Evolutionary conservation across 2,797 vertebrate genomes (phyloP).

Genomic region (Cuniculus paca): DNA sequence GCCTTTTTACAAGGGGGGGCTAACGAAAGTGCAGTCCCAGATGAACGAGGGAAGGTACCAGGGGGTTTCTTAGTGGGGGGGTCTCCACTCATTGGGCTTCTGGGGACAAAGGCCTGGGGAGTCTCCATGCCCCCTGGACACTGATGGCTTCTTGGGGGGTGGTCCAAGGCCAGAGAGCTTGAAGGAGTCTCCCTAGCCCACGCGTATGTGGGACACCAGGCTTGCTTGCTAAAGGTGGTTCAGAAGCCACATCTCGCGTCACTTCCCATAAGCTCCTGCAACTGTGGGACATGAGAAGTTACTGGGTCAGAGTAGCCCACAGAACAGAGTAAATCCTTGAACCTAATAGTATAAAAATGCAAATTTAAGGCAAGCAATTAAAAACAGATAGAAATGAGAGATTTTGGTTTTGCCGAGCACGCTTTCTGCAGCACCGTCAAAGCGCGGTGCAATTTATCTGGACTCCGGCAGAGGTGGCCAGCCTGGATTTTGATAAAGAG

Average conservation of each 20-base stretch:
- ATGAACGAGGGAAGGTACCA: neutral
- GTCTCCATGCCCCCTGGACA: neutral
- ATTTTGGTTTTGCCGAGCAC: constrained; percentile 86
- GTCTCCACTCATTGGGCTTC: neutral
- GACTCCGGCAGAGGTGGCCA: constrained; percentile 88
- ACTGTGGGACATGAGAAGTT: constrained; percentile 52
- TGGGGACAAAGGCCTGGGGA: neutral
- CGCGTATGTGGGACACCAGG: constrained; percentile 67
- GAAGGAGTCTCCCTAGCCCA: neutral
- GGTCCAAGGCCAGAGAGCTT: constrained; percentile 61
- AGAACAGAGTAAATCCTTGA: constrained; percentile 87
- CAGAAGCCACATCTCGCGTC: constrained; percentile 87
- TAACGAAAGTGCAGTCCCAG: neutral
- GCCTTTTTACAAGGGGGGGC: neutral
- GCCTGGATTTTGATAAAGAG: constrained; percentile 91
- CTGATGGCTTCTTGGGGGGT: constrained; percentile 28
- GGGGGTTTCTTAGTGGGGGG: neutral
- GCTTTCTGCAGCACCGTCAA: constrained; percentile 84
- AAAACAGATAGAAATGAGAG: constrained; percentile 90
- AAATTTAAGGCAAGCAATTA: constrained; percentile 90
- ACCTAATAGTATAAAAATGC: constrained; percentile 89
- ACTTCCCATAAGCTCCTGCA: constrained; percentile 78
- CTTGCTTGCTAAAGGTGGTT: constrained; percentile 78
- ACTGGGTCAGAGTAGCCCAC: constrained; percentile 81
- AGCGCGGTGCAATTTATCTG: constrained; percentile 89